Percentiles rank a stretch among this genome's conserved stretches.
Evolutionary conservation across 2,797 vertebrate genomes (phyloP).

Genomic region (Propithecus deckenii): DNA sequence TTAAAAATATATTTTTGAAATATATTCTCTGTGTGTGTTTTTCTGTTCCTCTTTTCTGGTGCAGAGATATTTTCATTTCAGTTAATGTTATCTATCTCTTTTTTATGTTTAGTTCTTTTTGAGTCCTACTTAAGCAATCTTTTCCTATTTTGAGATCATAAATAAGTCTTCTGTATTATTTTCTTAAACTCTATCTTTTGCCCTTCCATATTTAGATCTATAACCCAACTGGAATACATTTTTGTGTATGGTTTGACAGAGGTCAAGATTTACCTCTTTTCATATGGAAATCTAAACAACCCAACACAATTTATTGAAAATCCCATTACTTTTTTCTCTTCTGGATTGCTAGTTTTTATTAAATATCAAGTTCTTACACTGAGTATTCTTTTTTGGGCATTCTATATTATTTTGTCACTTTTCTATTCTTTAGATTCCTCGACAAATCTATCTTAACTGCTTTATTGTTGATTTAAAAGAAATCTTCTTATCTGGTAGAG

Average conservation of each 20-base stretch:
- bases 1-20: background rate
- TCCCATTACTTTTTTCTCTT: background rate
- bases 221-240: background rate
- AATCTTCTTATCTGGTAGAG: background rate
- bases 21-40: background rate
- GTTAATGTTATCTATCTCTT: background rate
- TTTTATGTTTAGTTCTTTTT: background rate
- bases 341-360: background rate
- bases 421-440: background rate
- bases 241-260: background rate
- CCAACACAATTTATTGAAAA: background rate
- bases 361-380: background rate
- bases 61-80: background rate
- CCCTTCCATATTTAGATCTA: background rate
- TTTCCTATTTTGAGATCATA: background rate
- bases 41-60: background rate
- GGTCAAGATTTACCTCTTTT: background rate
- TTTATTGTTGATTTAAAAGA: constrained; percentile 13
- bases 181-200: background rate
- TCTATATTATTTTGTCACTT: background rate
- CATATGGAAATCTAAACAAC: background rate
- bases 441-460: background rate
- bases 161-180: background rate
- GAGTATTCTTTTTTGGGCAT: background rate
- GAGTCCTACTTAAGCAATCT: background rate